Evolutionary conservation across 2,888 invertebrate genomes (phyloP).

Genomic region (Scaptomyza flava): DNA sequence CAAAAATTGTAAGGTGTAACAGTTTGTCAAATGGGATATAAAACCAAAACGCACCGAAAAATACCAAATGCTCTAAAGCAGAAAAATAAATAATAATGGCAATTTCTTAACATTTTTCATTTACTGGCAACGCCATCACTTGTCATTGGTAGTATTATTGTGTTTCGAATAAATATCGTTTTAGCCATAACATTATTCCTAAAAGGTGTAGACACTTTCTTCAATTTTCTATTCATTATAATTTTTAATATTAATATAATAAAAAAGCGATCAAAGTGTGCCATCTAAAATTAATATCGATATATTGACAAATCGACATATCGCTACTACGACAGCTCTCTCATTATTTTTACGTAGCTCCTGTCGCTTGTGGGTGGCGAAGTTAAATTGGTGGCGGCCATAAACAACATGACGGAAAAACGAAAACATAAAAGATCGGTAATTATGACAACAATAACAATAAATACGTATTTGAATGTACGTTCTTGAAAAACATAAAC

Average conservation of each 20-base stretch:
- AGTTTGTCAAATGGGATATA: background rate
- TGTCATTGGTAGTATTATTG: background rate
- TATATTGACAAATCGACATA: background rate
- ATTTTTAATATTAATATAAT: no score
- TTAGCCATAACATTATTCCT: background rate
- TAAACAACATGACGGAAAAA: conserved; percentile 78
- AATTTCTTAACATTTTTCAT: background rate
- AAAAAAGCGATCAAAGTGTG: no score
- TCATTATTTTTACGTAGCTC: background rate
- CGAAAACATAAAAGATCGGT: conserved; percentile 82
- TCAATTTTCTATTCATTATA: background rate
- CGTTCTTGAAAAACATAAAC: background rate
- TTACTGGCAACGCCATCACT: background rate
- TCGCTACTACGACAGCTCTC: conserved; percentile 13
- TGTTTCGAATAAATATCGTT: background rate
- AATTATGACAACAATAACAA: conserved; percentile 31
- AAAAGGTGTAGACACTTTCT: background rate
- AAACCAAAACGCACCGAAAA: background rate
- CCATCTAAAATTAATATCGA: background rate
- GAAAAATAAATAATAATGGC: background rate
- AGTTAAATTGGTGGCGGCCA: conserved; percentile 11
- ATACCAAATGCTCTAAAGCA: background rate
- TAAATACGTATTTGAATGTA: background rate
- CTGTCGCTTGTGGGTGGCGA: conserved; percentile 22
- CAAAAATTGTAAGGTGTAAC: conserved; percentile 1